Evolutionary conservation across 1,140 invertebrate genomes (phyloP).

Genomic region (Neotoxoptera formosana): DNA sequence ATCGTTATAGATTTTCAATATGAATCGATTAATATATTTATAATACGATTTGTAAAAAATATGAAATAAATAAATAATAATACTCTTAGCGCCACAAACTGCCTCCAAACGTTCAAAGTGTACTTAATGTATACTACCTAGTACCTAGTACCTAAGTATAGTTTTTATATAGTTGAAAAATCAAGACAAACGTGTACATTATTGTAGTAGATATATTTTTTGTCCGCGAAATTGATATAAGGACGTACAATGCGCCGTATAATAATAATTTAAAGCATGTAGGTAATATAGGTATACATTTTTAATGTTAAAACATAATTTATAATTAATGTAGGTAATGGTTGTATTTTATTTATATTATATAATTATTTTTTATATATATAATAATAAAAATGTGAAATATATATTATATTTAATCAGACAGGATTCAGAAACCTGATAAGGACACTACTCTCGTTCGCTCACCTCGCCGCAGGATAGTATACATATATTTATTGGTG

Average conservation of each 20-base stretch:
- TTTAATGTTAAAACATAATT: neutral
- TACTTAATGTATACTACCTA: neutral
- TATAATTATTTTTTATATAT: neutral
- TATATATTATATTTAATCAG: neutral
- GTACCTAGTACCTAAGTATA: neutral
- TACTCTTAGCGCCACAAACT: neutral
- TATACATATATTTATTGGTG: neutral
- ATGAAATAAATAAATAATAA: neutral
- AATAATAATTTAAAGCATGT: neutral
- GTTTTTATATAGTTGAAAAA: neutral
- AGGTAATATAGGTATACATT: neutral
- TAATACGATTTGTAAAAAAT: neutral
- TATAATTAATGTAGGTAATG: neutral
- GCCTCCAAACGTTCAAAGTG: neutral
- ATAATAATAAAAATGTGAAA: neutral
- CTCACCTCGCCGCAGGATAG: neutral
- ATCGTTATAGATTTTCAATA: neutral
- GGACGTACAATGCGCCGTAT: neutral
- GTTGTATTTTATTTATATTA: neutral
- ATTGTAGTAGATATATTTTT: neutral
- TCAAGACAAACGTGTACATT: neutral
- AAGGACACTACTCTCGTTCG: neutral
- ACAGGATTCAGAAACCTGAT: neutral
- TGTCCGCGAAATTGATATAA: neutral
- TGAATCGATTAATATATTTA: neutral